phyloP scores from a whole-genome alignment of 2,888 invertebrate species.

The Hypselothyrea guttata region DNA sequence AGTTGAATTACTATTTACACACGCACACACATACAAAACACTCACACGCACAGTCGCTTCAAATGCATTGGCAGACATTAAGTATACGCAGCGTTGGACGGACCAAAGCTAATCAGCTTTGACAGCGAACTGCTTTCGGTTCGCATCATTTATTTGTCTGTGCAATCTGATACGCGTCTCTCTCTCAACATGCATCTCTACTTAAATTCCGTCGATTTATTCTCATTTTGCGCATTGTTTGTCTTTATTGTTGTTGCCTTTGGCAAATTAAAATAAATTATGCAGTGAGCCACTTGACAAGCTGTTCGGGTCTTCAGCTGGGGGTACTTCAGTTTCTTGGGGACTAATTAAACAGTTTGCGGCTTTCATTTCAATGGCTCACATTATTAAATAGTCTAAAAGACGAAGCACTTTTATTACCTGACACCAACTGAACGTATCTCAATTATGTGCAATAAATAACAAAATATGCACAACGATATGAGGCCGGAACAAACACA shows the following conservation, averaged over 20 bases:
- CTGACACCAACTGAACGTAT: conserved; percentile 42
- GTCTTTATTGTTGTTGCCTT: too few species aligned
- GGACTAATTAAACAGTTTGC: conserved; percentile 30
- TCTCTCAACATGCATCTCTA: conserved; percentile 11
- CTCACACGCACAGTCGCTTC: conserved; percentile 4
- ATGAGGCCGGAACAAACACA: conserved; percentile 28
- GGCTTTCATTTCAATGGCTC: neutral
- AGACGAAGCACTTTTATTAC: conserved; percentile 24
- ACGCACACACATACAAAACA: neutral
- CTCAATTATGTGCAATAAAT: conserved; percentile 73
- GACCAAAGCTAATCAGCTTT: conserved; percentile 3
- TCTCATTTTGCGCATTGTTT: conserved; percentile 34
- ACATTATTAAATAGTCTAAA: conserved; percentile 13
- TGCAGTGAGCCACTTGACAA: conserved; percentile 26
- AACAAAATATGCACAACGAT: conserved; percentile 46
- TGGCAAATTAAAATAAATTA: conserved; percentile 60
- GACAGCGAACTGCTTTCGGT: neutral
- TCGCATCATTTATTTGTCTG: neutral
- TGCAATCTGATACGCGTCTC: neutral
- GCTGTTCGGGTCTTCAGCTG: neutral
- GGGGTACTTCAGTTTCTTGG: conserved; percentile 13
- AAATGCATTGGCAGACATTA: conserved; percentile 4
- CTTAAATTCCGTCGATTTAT: conserved; percentile 36
- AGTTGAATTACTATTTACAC: conserved; percentile 30
- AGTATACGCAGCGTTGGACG: conserved; percentile 6